These are phyloP conservation scores for Athripsodes cinereus DNA, from an alignment of 2,888 invertebrate species.

Conservation along the genomic window DNA sequence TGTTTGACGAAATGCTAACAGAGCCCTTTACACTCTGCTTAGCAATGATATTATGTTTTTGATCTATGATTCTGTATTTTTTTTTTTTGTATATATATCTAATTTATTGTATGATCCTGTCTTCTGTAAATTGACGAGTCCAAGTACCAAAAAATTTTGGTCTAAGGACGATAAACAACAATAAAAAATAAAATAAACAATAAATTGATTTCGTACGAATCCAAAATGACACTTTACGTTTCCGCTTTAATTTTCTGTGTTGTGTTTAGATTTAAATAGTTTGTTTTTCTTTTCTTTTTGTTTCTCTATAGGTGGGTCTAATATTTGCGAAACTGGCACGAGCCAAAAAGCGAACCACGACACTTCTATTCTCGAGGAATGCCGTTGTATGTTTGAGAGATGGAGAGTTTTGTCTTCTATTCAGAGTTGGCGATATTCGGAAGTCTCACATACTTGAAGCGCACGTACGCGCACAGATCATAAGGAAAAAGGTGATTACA, in stretches of 20 bases:
- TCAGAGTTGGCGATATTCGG: slow-evolving; percentile 93
- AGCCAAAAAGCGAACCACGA: slow-evolving; percentile 94
- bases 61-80: too few relatives aligned
- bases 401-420: slow-evolving; percentile 85
- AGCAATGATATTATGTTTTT: too few relatives aligned
- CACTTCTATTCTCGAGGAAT: slow-evolving; percentile 87
- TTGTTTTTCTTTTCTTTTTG: slow-evolving; percentile 11
- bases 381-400: slow-evolving; percentile 92
- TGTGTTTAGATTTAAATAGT: neutral
- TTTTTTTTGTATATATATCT: too few relatives aligned
- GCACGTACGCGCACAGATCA: slow-evolving; percentile 90
- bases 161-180: too few relatives aligned
- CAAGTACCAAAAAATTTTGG: too few relatives aligned
- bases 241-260: neutral
- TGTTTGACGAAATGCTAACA: too few relatives aligned
- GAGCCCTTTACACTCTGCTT: too few relatives aligned
- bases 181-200: too few relatives aligned
- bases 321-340: slow-evolving; percentile 81
- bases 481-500: slow-evolving; percentile 72
- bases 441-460: slow-evolving; percentile 97
- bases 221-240: slow-evolving; percentile 14
- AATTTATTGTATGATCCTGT: too few relatives aligned
- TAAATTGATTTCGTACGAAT: slow-evolving; percentile 1
- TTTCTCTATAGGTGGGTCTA: slow-evolving; percentile 51
- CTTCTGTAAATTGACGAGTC: too few relatives aligned